Evolutionary conservation across 2,113 vertebrate genomes (phyloP).

Genomic region (Phrynosoma platyrhinos): DNA sequence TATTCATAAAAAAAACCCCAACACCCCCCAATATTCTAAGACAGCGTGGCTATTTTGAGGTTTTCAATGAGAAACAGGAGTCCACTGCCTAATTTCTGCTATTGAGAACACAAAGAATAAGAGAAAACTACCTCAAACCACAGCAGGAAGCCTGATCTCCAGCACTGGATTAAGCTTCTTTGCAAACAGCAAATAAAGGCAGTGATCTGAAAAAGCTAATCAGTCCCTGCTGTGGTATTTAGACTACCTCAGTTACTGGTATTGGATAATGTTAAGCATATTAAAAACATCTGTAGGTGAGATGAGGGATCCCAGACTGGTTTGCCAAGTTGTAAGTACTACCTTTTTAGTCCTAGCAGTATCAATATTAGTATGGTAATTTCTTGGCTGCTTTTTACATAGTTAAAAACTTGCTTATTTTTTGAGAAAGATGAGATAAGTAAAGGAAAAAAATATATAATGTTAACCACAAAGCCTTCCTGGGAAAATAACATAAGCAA

Average conservation of each 20-base stretch:
- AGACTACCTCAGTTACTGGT: constrained; percentile 72
- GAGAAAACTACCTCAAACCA: constrained; percentile 72
- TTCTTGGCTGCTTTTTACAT: constrained; percentile 4
- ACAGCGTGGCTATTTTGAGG: constrained; percentile 55
- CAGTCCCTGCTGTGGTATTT: constrained; percentile 84
- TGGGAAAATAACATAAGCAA: neutral
- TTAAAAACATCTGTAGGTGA: constrained; percentile 80
- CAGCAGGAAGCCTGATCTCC: constrained; percentile 77
- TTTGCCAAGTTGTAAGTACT: constrained; percentile 47
- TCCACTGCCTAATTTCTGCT: constrained; percentile 74
- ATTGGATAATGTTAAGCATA: constrained; percentile 80
- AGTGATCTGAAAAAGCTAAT: constrained; percentile 85
- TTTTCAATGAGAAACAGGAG: constrained; percentile 62
- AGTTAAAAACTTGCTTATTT: constrained; percentile 21
- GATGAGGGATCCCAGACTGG: constrained; percentile 55
- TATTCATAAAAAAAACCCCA: constrained; percentile 25
- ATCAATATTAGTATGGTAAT: constrained; percentile 3
- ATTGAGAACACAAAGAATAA: constrained; percentile 73
- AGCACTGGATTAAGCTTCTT: constrained; percentile 82
- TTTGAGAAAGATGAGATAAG: neutral
- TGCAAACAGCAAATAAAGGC: constrained; percentile 81
- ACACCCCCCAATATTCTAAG: neutral
- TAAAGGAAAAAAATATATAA: neutral
- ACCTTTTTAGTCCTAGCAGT: constrained; percentile 32
- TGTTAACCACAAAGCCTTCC: neutral